Base-by-base conservation (phyloP, 2,888 invertebrate species). In the Caenorhabditis sp. region DNA sequence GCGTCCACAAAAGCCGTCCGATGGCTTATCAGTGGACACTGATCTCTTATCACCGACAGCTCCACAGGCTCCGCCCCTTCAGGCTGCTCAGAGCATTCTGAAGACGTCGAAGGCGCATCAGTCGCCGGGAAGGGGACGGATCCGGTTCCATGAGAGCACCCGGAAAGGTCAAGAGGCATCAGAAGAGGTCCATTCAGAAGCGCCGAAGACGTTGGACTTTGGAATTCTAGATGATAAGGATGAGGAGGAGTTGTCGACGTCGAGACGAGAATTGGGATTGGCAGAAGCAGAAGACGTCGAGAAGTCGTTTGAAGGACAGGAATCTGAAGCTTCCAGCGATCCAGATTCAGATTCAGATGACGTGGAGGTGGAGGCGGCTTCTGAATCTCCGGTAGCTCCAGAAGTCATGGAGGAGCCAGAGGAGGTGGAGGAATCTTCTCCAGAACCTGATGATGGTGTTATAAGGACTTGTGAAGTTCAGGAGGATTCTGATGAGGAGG, bases 71-170 rank as follows among this genome's bases (percentile, higher is more conserved):
- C 71, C 55, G 32, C 5, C 32, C 32, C 32, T 32, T 32, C 32
- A 32, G 9, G 4, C 5, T 32, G 64, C n/a, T n/a, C n/a, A 72
- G 32, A 72, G 64, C 24, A 72, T 72, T 56, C 32, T 72, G 64
- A 72, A 72, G 20, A 72, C 71, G 3, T 55, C 55, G 0, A 72
- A 72, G 37, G 71, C 37, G 35, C 53, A 51, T 2, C 61, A 71
- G 32, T 55, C 62, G 2, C 61, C 61, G 1, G 61, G 32, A 61
- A 61, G 71, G 3, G 71, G 71, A 62, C n/a, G 71, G 8, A 71
- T 71, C 22, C 51, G 71, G 32, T 72, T 72, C 56, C 64, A 64
- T 24, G 71, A 53, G 28, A 64, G 56, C 35, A 53, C 61, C n/a
- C 55, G 47, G 40, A 28, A 15, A 28, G 64, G 55, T 11, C 44